A percentile compares a stretch with the other conserved stretches of the same genome.
Conservation (phyloP, 2,888 invertebrate species). For the Tortricodes alternella region DNA sequence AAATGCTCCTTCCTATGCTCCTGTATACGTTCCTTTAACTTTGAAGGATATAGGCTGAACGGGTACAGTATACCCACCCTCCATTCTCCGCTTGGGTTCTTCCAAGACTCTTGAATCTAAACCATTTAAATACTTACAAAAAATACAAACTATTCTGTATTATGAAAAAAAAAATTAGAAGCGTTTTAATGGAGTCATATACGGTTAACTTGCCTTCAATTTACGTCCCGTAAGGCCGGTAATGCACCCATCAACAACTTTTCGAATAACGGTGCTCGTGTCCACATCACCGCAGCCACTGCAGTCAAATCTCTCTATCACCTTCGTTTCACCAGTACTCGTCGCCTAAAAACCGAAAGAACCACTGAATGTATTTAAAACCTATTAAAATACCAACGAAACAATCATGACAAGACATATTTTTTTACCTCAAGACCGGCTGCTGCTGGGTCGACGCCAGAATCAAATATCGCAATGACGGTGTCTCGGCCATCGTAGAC, state of each 20-base stretch:
- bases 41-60: constrained; percentile 93
- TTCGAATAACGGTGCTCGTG: constrained; percentile 85
- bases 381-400: constrained; percentile 49
- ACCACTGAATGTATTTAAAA: constrained; percentile 39
- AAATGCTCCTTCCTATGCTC: constrained; percentile 90
- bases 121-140: too few species aligned
- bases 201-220: constrained; percentile 86
- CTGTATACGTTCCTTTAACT: constrained; percentile 90
- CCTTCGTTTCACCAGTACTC: constrained; percentile 94
- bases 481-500: constrained; percentile 95
- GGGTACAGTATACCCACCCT: constrained; percentile 94
- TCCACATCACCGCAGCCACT: constrained; percentile 98
- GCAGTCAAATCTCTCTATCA: constrained; percentile 97
- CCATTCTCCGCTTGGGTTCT: constrained; percentile 92
- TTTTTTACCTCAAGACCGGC: constrained; percentile 93
- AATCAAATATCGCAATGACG: constrained; percentile 97
- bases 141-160: too few species aligned
- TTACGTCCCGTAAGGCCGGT: constrained; percentile 94
- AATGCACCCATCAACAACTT: constrained; percentile 86
- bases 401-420: constrained; percentile 74
- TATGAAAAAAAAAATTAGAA: background rate
- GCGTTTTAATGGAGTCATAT: background rate
- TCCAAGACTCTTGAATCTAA: constrained; percentile 91
- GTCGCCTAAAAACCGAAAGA: constrained; percentile 85
- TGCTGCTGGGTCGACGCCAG: constrained; percentile 98